Evolutionary conservation across 1,140 invertebrate species (phyloP), one percentile per base, ranked within the genome.

Genomic region (Drosophila bocqueti): DNA sequence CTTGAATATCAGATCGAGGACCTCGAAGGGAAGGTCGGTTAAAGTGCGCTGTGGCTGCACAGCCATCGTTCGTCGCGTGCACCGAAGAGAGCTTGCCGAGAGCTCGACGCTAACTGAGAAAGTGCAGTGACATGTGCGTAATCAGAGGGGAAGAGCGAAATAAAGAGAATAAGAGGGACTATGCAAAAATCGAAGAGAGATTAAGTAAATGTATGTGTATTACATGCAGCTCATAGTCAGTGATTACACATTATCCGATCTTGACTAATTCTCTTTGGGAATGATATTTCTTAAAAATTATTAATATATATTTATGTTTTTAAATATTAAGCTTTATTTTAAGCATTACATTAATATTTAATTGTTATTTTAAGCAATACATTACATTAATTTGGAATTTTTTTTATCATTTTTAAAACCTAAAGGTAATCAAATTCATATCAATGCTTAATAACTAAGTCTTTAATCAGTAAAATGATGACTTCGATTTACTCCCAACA

Each of bases 21-120:
- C 52, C 34, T 55, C 52, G 4, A 55, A 55, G 21, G 52, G 52
- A 15, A 55, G 10, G 34, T 55, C 52, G 21, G 52, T 55, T 11
- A 55, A 16, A 16, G 52, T 55, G 8, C 34, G 34, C 34, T 38
- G 52, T 15, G 21, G 52, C 11, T 31, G 26, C 47, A 29, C 0
- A 15, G 13, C 50, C 52, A 38, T 24, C 13, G 5, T 21, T 21
- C 52, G 18, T 16, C 38, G 52, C 52, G 31, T 55, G 18, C 15
- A 13, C 2, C 34, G 18, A 55, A 55, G 34, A 55, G 34, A 55
- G 52, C 18, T 10, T 7, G 18, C 18, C 34, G 18, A 55, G 34
- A 24, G 52, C 52, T 38, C 3, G 15, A 4, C 13, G 34, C 34
- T 0, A 38, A 55, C 52, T 55, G 52, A 55, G 18, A 21, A 55